Conservation (phyloP, 2,888 invertebrate species). For the Napeogenes inachia region DNA sequence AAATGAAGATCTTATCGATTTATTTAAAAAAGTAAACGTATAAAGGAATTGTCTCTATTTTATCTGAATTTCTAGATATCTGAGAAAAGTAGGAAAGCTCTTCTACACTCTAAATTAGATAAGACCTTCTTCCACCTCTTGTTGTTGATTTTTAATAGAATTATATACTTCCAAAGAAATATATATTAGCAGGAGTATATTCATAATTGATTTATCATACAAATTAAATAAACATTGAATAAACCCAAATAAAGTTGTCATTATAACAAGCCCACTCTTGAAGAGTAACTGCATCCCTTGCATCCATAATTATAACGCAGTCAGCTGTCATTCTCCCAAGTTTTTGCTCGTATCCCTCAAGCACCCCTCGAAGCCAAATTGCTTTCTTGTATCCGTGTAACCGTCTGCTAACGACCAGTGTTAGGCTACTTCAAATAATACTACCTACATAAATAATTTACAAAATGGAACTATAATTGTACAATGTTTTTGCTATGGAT, state of each 20-base stretch:
- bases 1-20: neutral
- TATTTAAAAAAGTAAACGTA: neutral
- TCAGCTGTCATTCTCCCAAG: slow-evolving; percentile 72
- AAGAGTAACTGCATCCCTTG: slow-evolving; percentile 22
- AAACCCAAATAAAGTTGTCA: no score
- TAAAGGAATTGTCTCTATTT: no score
- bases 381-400: slow-evolving; percentile 54
- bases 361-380: slow-evolving; percentile 55
- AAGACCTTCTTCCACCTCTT: no score
- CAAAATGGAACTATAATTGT: slow-evolving; percentile 5
- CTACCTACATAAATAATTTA: slow-evolving; percentile 19
- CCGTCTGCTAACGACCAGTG: slow-evolving; percentile 25
- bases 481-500: neutral
- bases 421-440: slow-evolving; percentile 11
- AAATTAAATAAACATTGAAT: no score
- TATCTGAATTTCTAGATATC: no score
- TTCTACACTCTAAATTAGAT: no score
- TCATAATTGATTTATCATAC: no score
- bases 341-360: slow-evolving; percentile 54
- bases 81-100: no score
- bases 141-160: no score
- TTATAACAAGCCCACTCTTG: no score
- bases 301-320: slow-evolving; percentile 41
- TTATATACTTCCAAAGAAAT: no score
- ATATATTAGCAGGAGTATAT: no score